Base-by-base conservation (phyloP, 2,797 vertebrate species). In the Stomatorhinus walkeri region DNA sequence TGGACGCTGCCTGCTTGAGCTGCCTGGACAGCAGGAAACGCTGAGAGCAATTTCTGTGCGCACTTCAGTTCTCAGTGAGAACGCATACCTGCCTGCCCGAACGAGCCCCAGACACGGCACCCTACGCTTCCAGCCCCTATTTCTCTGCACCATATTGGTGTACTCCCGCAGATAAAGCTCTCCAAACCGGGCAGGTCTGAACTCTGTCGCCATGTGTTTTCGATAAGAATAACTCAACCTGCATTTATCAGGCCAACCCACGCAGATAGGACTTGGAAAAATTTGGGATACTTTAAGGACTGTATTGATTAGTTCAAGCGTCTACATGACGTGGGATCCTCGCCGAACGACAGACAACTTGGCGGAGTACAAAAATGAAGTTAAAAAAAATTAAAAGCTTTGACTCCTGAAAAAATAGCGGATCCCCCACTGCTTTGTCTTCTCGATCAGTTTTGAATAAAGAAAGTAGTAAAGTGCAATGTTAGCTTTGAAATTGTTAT, bases 81-180 rank as follows among this genome's bases (percentile, higher is more conserved):
- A 95, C 93, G 91, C 36, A 87, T 87, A 90, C 40, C 92, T 93
- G 49, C 22, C 89, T 91, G 92, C 40, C 90, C 83, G 88, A 88
- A 92, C 81, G 8, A 68, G 24, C 46, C 61, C 84, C 32, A 10
- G 59, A 92, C 87, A 88, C 89, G 84, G 88, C 85, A 85, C 90
- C 89, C 90, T 7, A 81, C 12, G 49, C 28, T 84, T 59, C 12
- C 88, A 86, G 36, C 24, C 89, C 89, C 64, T 91, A 36, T 59
- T 90, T 91, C 87, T 93, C 92, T 94, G 91, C 95, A 96, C 95
- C 95, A 96, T 94, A 95, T 95, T 96, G 95, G 95, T 96, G 95
- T 92, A 90, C 91, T 54, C 49, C 59, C 81, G 24, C 49, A 52
- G 16, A 28, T 76, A n/a, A 76, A 32, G 56, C 8, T 43, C 59